Conservation (phyloP, 2,113 vertebrate genomes). For the Erythrocercus mccallii region DNA sequence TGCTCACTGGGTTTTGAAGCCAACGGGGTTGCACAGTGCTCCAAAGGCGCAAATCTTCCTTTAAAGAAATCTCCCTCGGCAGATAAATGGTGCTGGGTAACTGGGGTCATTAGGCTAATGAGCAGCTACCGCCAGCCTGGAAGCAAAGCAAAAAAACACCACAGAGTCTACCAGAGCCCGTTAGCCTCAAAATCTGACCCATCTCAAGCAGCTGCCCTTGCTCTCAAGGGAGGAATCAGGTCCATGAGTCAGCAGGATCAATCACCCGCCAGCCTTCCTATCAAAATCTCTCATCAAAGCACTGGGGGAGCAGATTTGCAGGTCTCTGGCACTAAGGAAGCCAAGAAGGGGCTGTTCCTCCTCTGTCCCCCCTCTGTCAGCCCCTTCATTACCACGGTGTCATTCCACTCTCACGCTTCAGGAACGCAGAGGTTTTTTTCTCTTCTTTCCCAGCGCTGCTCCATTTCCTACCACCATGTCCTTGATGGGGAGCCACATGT, state of each 20-base stretch:
- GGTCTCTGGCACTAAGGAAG: background rate
- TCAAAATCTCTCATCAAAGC: background rate
- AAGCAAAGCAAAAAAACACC: slow-evolving; percentile 18
- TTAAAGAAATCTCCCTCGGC: background rate
- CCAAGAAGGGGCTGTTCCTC: background rate
- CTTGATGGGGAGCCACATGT: background rate
- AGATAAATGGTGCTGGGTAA: slow-evolving; percentile 34
- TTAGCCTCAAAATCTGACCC: background rate
- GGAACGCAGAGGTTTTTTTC: background rate
- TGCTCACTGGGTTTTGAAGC: background rate
- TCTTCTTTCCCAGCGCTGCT: background rate
- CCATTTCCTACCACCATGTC: background rate
- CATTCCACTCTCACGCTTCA: background rate
- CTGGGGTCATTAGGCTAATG: slow-evolving; percentile 39
- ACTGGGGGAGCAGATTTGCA: fast-evolving
- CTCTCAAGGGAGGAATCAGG: background rate
- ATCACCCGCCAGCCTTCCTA: background rate
- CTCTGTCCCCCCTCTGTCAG: background rate
- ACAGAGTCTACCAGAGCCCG: background rate
- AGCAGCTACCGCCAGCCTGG: slow-evolving; percentile 8
- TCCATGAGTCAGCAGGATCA: background rate
- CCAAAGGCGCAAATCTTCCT: background rate
- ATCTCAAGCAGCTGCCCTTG: background rate
- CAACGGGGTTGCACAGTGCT: fast-evolving
- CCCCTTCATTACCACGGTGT: fast-evolving